phyloP scores from a whole-genome alignment of 1,140 invertebrate genomes.

The Drosophila kohkoa region DNA sequence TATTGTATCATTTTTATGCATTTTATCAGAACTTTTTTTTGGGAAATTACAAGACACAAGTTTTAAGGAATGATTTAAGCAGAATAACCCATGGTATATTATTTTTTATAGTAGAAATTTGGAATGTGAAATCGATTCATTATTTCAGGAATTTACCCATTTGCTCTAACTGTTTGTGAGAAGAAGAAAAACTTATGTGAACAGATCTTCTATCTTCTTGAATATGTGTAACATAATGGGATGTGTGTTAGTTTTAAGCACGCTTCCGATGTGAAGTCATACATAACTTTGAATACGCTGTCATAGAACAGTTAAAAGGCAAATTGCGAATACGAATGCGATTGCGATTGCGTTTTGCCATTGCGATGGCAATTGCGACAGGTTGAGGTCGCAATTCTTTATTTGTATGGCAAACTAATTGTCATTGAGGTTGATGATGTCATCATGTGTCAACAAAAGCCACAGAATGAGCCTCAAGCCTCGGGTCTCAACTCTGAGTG shows the following conservation, averaged over 20 bases:
- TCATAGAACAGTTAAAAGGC: constrained; percentile 18
- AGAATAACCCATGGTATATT: no score
- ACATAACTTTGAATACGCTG: constrained; percentile 11
- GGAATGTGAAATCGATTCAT: no score
- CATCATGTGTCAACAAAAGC: constrained; percentile 38
- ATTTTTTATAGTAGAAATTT: no score
- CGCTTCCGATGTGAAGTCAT: constrained; percentile 14
- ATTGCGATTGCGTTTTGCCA: constrained; percentile 49
- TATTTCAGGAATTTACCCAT: no score
- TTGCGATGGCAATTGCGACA: constrained; percentile 46
- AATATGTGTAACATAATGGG: no score
- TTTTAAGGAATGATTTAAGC: no score
- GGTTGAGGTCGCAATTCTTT: constrained; percentile 72
- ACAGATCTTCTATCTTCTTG: no score
- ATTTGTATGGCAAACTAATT: constrained; percentile 72
- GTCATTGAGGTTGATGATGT: constrained; percentile 67
- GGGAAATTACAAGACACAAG: no score
- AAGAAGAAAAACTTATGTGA: no score
- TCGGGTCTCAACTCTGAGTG: constrained; percentile 10
- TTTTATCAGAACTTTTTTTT: no score
- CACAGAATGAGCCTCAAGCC: constrained; percentile 49
- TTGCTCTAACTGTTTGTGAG: no score
- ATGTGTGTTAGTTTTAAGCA: constrained; percentile 1
- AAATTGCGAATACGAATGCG: constrained; percentile 17
- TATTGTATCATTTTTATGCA: no score